Percentiles rank a stretch among this genome's conserved stretches.
phyloP scores from a whole-genome alignment of 1,140 invertebrate species.

The Steinernema khuongi region DNA sequence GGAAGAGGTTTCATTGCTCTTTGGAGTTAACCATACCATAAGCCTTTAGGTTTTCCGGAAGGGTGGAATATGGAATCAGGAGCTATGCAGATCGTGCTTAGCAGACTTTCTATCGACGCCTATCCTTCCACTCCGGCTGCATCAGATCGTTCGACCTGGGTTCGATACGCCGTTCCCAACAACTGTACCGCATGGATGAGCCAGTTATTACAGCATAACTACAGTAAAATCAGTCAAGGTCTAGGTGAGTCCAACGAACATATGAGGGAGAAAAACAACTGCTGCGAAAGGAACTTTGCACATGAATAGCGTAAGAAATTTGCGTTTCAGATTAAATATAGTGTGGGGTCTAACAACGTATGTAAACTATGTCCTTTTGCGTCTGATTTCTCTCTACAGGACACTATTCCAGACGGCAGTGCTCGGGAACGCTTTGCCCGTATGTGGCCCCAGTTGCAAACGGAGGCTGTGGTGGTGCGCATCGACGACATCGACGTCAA shows the following conservation, averaged over 20 bases:
- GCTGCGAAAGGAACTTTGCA: too few species aligned
- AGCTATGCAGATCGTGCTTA: conserved; percentile 82
- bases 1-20: conserved; percentile 60
- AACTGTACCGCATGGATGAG: conserved; percentile 65
- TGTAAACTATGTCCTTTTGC: too few species aligned
- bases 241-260: not conserved
- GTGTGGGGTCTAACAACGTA: too few species aligned
- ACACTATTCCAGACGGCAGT: conserved; percentile 33
- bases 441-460: conserved; percentile 68
- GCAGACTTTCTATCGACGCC: conserved; percentile 80
- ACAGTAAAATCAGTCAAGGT: not conserved
- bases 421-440: conserved; percentile 43
- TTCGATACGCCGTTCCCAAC: conserved; percentile 43
- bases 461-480: conserved; percentile 77
- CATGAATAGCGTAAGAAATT: too few species aligned
- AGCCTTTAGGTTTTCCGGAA: conserved; percentile 46
- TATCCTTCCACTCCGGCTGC: conserved; percentile 90
- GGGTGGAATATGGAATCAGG: conserved; percentile 71
- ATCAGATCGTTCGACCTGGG: conserved; percentile 46
- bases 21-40: not conserved
- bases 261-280: too few species aligned
- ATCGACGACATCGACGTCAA: conserved; percentile 70
- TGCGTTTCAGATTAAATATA: too few species aligned
- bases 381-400: not conserved
- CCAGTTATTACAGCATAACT: conserved; percentile 75